A percentile compares a stretch with the other conserved stretches of the same genome.
Evolutionary conservation across 2,888 invertebrate genomes (phyloP).

Genomic region (Epinotia demarniana): DNA sequence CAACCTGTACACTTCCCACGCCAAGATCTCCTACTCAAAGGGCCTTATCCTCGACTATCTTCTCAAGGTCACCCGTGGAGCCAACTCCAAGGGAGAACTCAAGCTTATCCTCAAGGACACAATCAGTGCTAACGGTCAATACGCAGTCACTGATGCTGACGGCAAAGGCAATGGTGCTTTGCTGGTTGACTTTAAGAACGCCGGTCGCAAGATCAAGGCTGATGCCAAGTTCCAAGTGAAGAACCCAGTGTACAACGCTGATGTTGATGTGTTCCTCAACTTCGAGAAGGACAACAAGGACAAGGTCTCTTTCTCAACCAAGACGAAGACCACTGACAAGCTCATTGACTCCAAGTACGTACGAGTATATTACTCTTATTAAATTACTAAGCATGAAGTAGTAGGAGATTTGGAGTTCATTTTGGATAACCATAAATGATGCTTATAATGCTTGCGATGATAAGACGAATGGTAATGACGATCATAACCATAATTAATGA

Average conservation of each 20-base stretch:
- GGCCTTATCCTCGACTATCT: conserved; percentile 84
- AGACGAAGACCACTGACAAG: conserved; percentile 80
- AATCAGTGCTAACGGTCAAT: conserved; percentile 86
- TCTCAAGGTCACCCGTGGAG: conserved; percentile 76
- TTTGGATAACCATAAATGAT: no score
- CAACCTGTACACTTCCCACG: conserved; percentile 79
- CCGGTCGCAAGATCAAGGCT: conserved; percentile 85
- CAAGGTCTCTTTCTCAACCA: conserved; percentile 87
- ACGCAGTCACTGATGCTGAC: conserved; percentile 84
- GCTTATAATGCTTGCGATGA: neutral
- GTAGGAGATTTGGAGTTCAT: no score
- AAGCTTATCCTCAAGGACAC: conserved; percentile 86
- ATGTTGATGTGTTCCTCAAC: conserved; percentile 87
- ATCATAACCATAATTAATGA: neutral
- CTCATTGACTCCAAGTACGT: conserved; percentile 87
- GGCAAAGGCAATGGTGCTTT: conserved; percentile 87
- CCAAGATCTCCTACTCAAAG: conserved; percentile 73
- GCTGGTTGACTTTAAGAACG: conserved; percentile 84
- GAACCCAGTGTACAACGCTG: conserved; percentile 85
- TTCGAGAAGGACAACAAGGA: conserved; percentile 88
- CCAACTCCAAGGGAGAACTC: conserved; percentile 77
- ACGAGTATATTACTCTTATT: neutral
- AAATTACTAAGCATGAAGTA: neutral
- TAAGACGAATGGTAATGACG: neutral
- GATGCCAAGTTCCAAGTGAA: conserved; percentile 86